Base-by-base conservation (phyloP, 1,140 invertebrate genomes). In the Patella vulgata region DNA sequence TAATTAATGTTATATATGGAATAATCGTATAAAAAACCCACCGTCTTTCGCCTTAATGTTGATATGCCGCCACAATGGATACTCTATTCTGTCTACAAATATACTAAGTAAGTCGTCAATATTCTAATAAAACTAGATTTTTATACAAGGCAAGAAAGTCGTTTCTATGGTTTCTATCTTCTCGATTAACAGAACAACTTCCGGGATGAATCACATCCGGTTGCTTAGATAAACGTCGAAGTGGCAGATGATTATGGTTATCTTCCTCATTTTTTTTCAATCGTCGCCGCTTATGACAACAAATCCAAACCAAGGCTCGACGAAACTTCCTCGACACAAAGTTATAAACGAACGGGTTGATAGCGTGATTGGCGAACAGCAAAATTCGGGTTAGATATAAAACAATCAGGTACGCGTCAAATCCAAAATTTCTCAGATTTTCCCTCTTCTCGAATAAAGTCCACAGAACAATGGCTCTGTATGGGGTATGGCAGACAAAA, bases 311-410 rank as follows among this genome's bases (percentile, higher is more conserved):
- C 17, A 71, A 48, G 12, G 71, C 72, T 0, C 64, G 44, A 14
- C 71, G 64, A 58, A 74, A 76, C 63, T 76, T 74, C 30, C 58
- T 68, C 11, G 76, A 76, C 25, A 78, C 72, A 46, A 78, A 70
- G 42, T 74, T 77, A 48, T 77, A 77, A 1, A 77, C 62, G 39
- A 77, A 65, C 0, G 75, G 75, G 46, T 77, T 77, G 30, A 73
- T 63, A 21, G 72, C 70, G 54, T 70, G 68, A 52, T 77, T 72
- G 21, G 71, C 55, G 48, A 73, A 77, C 30, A 73, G 68, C 43
- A 74, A 53, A 28, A 78, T 62, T 14, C 70, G 40, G 0, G 70
- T 54, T 30, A 70, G 56, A 40, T 74, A 72, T 17, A 74, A 43
- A n/a, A 74, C 54, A 12, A 54, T 44, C 9, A 71, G 59, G 51